A percentile compares a stretch with the other conserved stretches of the same genome.
Evolutionary conservation across 2,113 vertebrate species (phyloP).

Genomic region (Alethe diademata): DNA sequence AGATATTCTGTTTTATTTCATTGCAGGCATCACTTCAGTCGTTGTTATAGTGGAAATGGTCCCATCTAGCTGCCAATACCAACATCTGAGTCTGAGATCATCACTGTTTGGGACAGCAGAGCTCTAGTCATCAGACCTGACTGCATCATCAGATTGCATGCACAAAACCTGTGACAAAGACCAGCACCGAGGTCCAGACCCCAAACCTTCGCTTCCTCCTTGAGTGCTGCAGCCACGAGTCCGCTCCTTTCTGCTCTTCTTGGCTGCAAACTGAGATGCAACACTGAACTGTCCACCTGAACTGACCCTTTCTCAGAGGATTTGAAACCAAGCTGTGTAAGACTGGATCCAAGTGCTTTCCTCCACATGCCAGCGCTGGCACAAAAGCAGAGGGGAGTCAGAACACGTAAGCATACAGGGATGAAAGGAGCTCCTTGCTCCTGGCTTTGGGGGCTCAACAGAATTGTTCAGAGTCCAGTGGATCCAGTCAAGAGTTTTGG

Average conservation of each 20-base stretch:
- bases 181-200: not conserved
- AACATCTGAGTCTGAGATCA: not conserved
- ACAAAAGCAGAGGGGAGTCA: not conserved
- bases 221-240: not conserved
- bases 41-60: not conserved
- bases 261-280: not conserved
- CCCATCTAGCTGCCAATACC: not conserved
- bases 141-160: fast-evolving
- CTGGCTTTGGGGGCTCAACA: not conserved
- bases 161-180: not conserved
- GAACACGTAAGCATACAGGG: fast-evolving
- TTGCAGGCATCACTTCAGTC: not conserved
- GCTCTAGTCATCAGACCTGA: not conserved
- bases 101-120: not conserved
- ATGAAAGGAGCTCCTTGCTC: not conserved
- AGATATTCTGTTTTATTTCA: not conserved
- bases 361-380: fast-evolving
- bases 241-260: not conserved
- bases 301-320: not conserved
- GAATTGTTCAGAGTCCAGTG: not conserved
- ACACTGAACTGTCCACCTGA: not conserved
- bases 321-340: not conserved
- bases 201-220: not conserved
- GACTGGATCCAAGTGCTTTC: fast-evolving
- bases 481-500: not conserved